Evolutionary conservation across 2,797 vertebrate genomes (phyloP).

Genomic region (Leucoraja ocellata): DNA sequence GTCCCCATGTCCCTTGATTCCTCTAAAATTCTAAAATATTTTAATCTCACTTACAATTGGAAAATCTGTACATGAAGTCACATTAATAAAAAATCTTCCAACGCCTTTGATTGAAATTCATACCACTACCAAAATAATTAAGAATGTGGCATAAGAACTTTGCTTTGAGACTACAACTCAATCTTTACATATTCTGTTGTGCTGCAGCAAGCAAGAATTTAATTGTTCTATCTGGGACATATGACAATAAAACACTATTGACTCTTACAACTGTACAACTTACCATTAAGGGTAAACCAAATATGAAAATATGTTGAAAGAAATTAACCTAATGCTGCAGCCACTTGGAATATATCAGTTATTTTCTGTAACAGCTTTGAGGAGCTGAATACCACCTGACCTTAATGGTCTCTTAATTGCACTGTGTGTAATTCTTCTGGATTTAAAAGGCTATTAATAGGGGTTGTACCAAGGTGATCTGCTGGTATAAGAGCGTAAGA

Average conservation of each 20-base stretch:
- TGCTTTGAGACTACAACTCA: background rate
- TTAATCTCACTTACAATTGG: too few relatives aligned
- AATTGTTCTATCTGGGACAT: too few relatives aligned
- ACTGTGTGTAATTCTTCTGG: background rate
- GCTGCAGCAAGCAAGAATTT: too few relatives aligned
- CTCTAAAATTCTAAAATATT: too few relatives aligned
- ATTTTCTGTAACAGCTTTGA: background rate
- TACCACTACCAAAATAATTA: background rate
- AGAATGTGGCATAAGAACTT: background rate
- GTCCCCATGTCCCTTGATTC: too few relatives aligned
- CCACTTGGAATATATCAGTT: background rate
- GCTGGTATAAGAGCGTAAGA: too few relatives aligned
- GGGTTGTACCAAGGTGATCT: background rate
- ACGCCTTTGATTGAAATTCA: background rate
- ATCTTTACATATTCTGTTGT: too few relatives aligned
- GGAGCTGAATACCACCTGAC: background rate
- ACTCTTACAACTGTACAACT: background rate
- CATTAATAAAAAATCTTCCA: background rate
- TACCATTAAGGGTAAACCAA: background rate
- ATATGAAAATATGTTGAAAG: background rate
- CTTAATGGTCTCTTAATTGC: background rate
- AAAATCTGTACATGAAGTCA: background rate
- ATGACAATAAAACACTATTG: too few relatives aligned
- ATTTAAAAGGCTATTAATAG: background rate
- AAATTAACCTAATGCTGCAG: background rate